A percentile compares a stretch with the other conserved stretches of the same genome.
Conservation (phyloP, 2,888 invertebrate species). For the Netelia melanura region DNA sequence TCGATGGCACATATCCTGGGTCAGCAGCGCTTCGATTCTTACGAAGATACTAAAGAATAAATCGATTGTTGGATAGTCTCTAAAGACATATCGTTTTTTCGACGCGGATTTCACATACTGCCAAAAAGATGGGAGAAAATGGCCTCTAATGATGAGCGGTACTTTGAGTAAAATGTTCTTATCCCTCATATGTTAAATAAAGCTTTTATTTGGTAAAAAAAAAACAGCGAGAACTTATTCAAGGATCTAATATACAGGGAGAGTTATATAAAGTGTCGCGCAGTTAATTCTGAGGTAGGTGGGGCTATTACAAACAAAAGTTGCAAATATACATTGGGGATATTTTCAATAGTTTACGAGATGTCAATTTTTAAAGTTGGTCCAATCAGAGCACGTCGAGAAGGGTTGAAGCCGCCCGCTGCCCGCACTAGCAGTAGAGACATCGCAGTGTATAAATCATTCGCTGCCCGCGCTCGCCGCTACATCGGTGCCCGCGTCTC, state of each 20-base stretch:
- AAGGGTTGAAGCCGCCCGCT: too few relatives aligned
- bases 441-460: too few relatives aligned
- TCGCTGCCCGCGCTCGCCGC: too few relatives aligned
- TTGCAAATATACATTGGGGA: too few relatives aligned
- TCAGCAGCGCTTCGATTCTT: neutral
- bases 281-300: too few relatives aligned
- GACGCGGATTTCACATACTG: conserved; percentile 21
- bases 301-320: too few relatives aligned
- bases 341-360: too few relatives aligned
- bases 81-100: conserved; percentile 2
- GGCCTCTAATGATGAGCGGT: neutral
- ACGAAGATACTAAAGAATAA: neutral
- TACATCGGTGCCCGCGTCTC: too few relatives aligned
- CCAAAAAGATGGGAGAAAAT: conserved; percentile 67
- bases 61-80: conserved; percentile 11
- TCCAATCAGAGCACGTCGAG: too few relatives aligned
- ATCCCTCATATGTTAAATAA: neutral
- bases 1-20: neutral
- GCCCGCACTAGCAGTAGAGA: too few relatives aligned
- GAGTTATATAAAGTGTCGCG: too few relatives aligned
- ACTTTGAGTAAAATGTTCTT: neutral
- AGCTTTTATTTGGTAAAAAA: neutral
- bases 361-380: too few relatives aligned
- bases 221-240: neutral
- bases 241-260: neutral